Percentiles rank a stretch among this genome's conserved stretches.
These are phyloP conservation scores for Apogon talboti DNA, from an alignment of 2,797 vertebrate species.

Conservation along the genomic window DNA sequence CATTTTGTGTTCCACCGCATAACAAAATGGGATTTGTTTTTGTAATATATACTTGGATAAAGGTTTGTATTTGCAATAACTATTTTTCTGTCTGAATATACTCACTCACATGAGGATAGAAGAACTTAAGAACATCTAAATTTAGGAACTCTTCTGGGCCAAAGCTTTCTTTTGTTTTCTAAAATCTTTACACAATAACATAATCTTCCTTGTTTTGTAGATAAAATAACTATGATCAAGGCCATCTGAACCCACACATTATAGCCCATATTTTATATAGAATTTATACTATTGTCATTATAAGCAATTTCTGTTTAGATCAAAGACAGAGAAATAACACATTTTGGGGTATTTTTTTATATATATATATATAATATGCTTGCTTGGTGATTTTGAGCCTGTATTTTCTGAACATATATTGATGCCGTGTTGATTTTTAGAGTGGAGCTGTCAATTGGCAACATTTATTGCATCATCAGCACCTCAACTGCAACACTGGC, in stretches of 20 bases:
- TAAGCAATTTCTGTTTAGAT: slow-evolving; percentile 34
- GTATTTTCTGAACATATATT: slow-evolving; percentile 27
- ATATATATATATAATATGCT: slow-evolving; percentile 3
- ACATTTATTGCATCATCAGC: slow-evolving; percentile 57
- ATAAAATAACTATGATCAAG: not conserved
- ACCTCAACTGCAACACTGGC: slow-evolving; percentile 53
- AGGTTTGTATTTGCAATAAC: slow-evolving; percentile 30
- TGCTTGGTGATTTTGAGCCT: slow-evolving; percentile 32
- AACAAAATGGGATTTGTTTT: slow-evolving; percentile 8
- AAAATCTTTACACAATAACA: slow-evolving; percentile 52
- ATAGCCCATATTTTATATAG: slow-evolving; percentile 11
- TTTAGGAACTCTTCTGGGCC: slow-evolving; percentile 28
- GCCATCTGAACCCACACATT: slow-evolving; percentile 22
- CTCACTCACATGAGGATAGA: slow-evolving; percentile 44
- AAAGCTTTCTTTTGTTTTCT: slow-evolving; percentile 39
- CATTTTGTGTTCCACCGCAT: slow-evolving; percentile 9
- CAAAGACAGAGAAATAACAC: slow-evolving; percentile 29
- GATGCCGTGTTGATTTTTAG: slow-evolving; percentile 52
- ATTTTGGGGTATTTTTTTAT: slow-evolving; percentile 16
- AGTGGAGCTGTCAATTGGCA: slow-evolving; percentile 36
- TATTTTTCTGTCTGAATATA: slow-evolving; percentile 19
- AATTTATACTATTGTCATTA: not conserved
- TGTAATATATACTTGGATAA: slow-evolving; percentile 37
- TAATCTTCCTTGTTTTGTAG: slow-evolving; percentile 29
- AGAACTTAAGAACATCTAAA: slow-evolving; percentile 52